A percentile compares a stretch with the other conserved stretches of the same genome.
These are phyloP conservation scores for Furnarius figulus DNA, from an alignment of 2,113 vertebrate genomes.

Conservation along the genomic window DNA sequence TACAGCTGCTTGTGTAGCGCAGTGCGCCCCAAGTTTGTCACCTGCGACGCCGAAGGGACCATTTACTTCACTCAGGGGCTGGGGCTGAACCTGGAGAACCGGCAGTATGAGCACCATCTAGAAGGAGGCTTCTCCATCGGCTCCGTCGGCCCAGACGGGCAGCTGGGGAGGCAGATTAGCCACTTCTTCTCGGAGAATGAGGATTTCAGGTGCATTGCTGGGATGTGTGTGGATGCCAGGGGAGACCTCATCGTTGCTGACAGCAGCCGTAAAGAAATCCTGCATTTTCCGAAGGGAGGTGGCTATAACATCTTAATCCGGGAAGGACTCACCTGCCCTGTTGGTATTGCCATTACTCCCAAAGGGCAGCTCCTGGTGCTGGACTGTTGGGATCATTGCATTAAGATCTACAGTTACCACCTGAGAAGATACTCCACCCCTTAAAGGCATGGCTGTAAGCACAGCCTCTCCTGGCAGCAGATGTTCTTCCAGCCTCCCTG, in stretches of 20 bases:
- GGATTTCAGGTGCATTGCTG: slow-evolving; percentile 97
- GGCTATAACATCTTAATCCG: slow-evolving; percentile 91
- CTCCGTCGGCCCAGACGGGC: slow-evolving; percentile 89
- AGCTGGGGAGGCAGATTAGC: slow-evolving; percentile 93
- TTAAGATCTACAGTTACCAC: slow-evolving; percentile 95
- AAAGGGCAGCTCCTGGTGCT: slow-evolving; percentile 95
- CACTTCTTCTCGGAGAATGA: slow-evolving; percentile 96
- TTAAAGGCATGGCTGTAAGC: background rate
- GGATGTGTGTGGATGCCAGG: slow-evolving; percentile 93
- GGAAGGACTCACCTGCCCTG: slow-evolving; percentile 91
- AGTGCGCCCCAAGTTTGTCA: slow-evolving; percentile 94
- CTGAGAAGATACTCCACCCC: slow-evolving; percentile 85
- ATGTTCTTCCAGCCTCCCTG: background rate
- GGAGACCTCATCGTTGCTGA: slow-evolving; percentile 95
- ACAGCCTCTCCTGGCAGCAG: background rate
- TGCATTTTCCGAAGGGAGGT: slow-evolving; percentile 95
- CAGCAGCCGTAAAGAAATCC: slow-evolving; percentile 92
- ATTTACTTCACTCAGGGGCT: slow-evolving; percentile 97
- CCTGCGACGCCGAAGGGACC: slow-evolving; percentile 89
- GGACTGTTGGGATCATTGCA: slow-evolving; percentile 98
- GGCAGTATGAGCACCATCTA: slow-evolving; percentile 92
- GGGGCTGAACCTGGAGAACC: slow-evolving; percentile 92
- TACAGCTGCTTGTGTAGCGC: slow-evolving; percentile 92
- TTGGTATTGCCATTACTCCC: slow-evolving; percentile 91
- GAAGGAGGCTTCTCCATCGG: slow-evolving; percentile 97